Conservation (phyloP, 2,113 vertebrate species). For the Caranx melampygus region DNA sequence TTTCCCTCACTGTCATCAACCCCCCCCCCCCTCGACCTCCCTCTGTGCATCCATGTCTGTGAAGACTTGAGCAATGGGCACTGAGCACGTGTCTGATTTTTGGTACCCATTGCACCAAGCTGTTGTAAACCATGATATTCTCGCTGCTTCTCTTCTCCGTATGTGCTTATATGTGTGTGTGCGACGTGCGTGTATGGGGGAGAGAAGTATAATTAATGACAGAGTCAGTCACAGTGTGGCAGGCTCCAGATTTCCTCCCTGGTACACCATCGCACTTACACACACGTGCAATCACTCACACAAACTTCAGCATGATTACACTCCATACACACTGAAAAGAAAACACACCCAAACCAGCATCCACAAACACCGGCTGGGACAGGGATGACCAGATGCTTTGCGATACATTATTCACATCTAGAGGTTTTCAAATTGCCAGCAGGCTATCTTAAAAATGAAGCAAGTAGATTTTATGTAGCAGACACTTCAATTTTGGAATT, state of each 20-base stretch:
- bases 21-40: neutral
- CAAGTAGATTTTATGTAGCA: slow-evolving; percentile 25
- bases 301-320: slow-evolving; percentile 15
- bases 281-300: slow-evolving; percentile 13
- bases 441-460: slow-evolving; percentile 29
- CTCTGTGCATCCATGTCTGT: slow-evolving; percentile 28
- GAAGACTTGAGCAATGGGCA: slow-evolving; percentile 54
- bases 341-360: neutral
- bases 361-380: slow-evolving; percentile 5
- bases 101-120: slow-evolving; percentile 54
- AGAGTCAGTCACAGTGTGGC: slow-evolving; percentile 47
- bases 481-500: slow-evolving; percentile 4
- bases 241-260: slow-evolving; percentile 49
- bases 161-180: neutral
- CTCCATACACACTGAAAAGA: neutral
- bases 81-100: slow-evolving; percentile 37
- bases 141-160: slow-evolving; percentile 36
- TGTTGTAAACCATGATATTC: slow-evolving; percentile 52
- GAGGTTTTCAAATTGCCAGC: slow-evolving; percentile 22
- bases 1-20: slow-evolving; percentile 11
- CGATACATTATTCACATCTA: slow-evolving; percentile 55
- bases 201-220: slow-evolving; percentile 65
- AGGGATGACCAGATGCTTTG: slow-evolving; percentile 48
- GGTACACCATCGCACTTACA: slow-evolving; percentile 13
- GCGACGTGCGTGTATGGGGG: slow-evolving; percentile 11